Percentiles rank a stretch among this genome's conserved stretches.
phyloP scores from a whole-genome alignment of 1,140 invertebrate species.

The Euura lappo region DNA sequence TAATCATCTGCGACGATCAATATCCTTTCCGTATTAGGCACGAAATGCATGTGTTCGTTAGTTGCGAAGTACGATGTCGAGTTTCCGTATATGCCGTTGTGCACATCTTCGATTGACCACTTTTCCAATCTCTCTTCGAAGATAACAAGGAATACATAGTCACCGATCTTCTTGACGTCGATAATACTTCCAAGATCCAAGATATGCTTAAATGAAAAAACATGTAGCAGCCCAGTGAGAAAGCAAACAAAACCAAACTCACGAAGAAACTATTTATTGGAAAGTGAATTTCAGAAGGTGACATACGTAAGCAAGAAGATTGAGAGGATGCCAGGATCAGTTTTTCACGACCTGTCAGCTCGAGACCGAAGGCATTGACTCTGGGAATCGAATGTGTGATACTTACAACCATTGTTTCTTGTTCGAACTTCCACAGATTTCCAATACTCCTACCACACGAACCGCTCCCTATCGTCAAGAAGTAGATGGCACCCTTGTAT shows the following conservation, averaged over 20 bases:
- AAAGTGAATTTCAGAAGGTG: not conserved
- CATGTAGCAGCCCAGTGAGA: not conserved
- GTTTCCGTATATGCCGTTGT: slow-evolving; percentile 13
- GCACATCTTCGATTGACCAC: slow-evolving; percentile 26
- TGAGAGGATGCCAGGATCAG: not conserved
- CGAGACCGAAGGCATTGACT: too few relatives aligned
- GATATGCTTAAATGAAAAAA: slow-evolving; percentile 32
- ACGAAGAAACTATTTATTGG: not conserved
- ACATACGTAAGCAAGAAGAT: too few relatives aligned
- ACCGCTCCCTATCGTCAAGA: slow-evolving; percentile 41
- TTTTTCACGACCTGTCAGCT: not conserved
- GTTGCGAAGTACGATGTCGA: slow-evolving; percentile 8
- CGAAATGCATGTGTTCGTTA: slow-evolving; percentile 24
- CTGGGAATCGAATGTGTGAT: not conserved
- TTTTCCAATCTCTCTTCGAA: slow-evolving; percentile 21
- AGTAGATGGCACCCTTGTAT: slow-evolving; percentile 39
- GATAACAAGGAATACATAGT: slow-evolving; percentile 29
- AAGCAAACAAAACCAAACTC: not conserved
- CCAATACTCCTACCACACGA: slow-evolving; percentile 33
- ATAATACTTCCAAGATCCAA: slow-evolving; percentile 32
- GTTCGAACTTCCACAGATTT: slow-evolving; percentile 54
- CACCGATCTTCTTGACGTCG: slow-evolving; percentile 27
- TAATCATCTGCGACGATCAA: slow-evolving; percentile 19
- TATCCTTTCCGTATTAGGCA: slow-evolving; percentile 22
- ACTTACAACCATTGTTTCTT: slow-evolving; percentile 37